Conservation (phyloP, 2,113 vertebrate species). For the Oryzias melastigma region DNA sequence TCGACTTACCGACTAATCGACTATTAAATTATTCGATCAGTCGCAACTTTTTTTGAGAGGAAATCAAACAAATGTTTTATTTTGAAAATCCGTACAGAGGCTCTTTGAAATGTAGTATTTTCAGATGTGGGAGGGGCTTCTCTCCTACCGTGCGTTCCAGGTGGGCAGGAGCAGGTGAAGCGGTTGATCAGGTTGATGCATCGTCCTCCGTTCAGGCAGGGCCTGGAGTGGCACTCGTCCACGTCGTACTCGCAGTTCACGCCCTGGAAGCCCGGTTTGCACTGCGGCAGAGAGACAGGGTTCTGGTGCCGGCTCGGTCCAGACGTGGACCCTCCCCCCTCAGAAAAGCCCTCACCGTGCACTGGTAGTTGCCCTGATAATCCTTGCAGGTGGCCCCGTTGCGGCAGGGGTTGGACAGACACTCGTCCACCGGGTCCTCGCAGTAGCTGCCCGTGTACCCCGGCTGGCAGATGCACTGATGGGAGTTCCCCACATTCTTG, state of each 20-base stretch:
- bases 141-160: constrained; percentile 85
- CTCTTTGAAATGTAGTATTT: too few relatives aligned
- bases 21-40: too few relatives aligned
- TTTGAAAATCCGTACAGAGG: too few relatives aligned
- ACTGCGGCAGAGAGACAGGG: constrained; percentile 66
- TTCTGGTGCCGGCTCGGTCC: not conserved
- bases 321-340: not conserved
- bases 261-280: constrained; percentile 87
- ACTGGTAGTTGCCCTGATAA: constrained; percentile 72
- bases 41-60: too few relatives aligned
- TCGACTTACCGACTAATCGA: too few relatives aligned
- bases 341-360: constrained; percentile 51
- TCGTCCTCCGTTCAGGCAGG: constrained; percentile 86
- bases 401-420: constrained; percentile 87
- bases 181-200: constrained; percentile 90
- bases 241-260: constrained; percentile 91
- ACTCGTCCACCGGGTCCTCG: constrained; percentile 85
- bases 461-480: constrained; percentile 83
- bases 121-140: too few relatives aligned
- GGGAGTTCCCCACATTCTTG: constrained; percentile 77
- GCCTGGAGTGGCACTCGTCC: constrained; percentile 88
- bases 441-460: constrained; percentile 93
- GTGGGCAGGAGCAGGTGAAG: constrained; percentile 89
- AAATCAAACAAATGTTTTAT: not conserved
- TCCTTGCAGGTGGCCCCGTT: constrained; percentile 87